A percentile compares a stretch with the other conserved stretches of the same genome.
Conservation (phyloP, 2,888 invertebrate genomes). For the Tuberolachnus salignus region DNA sequence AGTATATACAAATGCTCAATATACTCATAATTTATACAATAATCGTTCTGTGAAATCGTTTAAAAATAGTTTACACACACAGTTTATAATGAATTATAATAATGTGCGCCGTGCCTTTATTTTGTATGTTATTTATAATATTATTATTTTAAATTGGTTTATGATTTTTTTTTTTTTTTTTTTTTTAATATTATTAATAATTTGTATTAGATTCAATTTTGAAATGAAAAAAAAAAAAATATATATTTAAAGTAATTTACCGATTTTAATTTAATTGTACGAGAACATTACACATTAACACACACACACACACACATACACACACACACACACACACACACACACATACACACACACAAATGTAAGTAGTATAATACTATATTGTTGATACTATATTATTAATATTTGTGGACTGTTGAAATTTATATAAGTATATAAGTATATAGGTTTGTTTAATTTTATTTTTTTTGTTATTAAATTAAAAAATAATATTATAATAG, state of each 20-base stretch:
- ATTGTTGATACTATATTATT: constrained; percentile 4
- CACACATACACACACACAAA: too few relatives aligned
- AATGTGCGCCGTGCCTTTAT: constrained; percentile 9
- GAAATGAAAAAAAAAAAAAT: not conserved
- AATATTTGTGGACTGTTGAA: constrained; percentile 23
- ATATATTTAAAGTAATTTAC: not conserved
- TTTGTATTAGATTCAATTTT: not conserved
- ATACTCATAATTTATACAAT: not conserved
- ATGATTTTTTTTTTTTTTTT: not conserved
- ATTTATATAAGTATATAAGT: constrained; percentile 56
- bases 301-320: too few relatives aligned
- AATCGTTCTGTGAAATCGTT: not conserved
- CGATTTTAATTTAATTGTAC: constrained; percentile 1
- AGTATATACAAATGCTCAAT: not conserved
- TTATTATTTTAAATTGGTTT: not conserved
- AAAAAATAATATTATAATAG: constrained; percentile 1
- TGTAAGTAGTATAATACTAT: not conserved
- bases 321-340: too few relatives aligned
- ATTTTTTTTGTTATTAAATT: constrained; percentile 11
- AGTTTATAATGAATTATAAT: not conserved
- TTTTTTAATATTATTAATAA: constrained; percentile 1
- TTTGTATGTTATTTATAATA: constrained; percentile 13
- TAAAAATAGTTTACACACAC: not conserved
- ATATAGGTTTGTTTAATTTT: constrained; percentile 3
- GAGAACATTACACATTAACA: not conserved